Percentiles rank a stretch among this genome's conserved stretches.
Conservation (phyloP, 2,113 vertebrate species). For the Todiramphus chloris region DNA sequence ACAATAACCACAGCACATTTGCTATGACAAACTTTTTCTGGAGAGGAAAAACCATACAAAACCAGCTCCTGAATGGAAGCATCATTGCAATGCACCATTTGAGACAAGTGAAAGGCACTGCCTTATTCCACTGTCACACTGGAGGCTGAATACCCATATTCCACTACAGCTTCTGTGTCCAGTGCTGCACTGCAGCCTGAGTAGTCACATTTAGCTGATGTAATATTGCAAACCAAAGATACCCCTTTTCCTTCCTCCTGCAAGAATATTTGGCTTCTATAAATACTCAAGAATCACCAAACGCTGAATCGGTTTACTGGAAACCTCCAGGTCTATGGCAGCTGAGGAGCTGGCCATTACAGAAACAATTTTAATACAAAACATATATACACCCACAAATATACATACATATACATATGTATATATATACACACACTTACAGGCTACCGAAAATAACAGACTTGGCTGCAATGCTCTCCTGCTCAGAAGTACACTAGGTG, state of each 20-base stretch:
- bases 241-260: not conserved
- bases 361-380: not conserved
- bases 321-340: not conserved
- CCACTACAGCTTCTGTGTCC: not conserved
- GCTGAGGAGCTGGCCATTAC: not conserved
- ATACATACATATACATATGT: rapidly evolving
- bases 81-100: not conserved
- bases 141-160: not conserved
- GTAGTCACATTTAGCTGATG: not conserved
- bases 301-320: not conserved
- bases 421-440: not conserved
- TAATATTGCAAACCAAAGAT: not conserved
- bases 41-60: not conserved
- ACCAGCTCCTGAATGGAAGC: not conserved
- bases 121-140: not conserved
- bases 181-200: not conserved
- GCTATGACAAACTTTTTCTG: not conserved
- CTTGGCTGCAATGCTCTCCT: not conserved
- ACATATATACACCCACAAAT: rapidly evolving
- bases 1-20: not conserved
- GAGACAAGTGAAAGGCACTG: not conserved
- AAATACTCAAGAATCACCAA: not conserved
- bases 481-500: not conserved
- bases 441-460: not conserved
- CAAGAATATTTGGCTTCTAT: not conserved